A percentile compares a stretch with the other conserved stretches of the same genome.
These are phyloP conservation scores for Danio rerio DNA, from an alignment of 2,113 vertebrate species.

Conservation along the genomic window DNA sequence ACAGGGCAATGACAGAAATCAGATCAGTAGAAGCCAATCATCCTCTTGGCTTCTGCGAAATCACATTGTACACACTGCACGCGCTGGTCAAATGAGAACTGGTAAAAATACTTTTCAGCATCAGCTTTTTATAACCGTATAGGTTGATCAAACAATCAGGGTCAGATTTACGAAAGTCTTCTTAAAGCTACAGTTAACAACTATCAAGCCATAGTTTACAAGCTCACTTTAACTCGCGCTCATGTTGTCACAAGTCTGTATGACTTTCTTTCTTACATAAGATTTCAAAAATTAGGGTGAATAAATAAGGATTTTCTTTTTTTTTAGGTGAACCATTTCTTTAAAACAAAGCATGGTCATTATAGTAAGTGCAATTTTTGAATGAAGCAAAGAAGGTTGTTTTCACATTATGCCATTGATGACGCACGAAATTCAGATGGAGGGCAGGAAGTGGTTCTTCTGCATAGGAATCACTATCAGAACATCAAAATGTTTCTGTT, in stretches of 20 bases:
- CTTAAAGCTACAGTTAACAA: neutral
- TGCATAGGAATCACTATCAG: no score
- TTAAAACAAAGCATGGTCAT: neutral
- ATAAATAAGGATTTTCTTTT: no score
- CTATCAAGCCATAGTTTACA: no score
- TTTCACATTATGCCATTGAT: no score
- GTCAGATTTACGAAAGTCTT: neutral
- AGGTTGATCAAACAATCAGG: neutral
- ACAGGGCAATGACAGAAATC: neutral
- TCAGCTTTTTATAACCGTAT: neutral
- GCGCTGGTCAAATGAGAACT: neutral
- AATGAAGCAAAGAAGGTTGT: no score
- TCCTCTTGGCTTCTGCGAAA: neutral
- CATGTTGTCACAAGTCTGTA: neutral
- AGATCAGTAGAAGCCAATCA: slow-evolving; percentile 7
- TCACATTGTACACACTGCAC: neutral
- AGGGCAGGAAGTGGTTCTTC: no score
- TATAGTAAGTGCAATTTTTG: neutral
- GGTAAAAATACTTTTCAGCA: neutral
- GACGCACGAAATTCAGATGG: no score
- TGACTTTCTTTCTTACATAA: neutral
- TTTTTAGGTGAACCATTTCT: neutral
- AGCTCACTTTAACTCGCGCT: neutral
- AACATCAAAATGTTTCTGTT: no score
- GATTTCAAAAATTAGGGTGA: neutral